Base-by-base conservation (phyloP, 2,797 vertebrate species). In the Lagodon rhomboides region DNA sequence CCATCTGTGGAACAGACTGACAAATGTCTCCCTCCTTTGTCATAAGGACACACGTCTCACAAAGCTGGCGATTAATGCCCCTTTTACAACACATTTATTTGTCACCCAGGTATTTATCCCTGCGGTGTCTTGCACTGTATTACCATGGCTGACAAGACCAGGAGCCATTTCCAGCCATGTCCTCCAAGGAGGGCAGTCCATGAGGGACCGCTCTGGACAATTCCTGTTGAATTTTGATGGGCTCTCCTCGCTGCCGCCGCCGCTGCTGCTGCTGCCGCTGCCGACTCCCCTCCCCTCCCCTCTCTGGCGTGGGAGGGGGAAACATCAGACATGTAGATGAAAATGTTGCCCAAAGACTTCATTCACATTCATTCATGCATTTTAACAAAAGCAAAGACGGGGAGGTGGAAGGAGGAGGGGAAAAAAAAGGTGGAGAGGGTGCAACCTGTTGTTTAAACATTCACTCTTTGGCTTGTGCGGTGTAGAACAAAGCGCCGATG, bases 1-100 rank as follows among this genome's bases (percentile, higher is more conserved):
- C 94, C 95, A 95, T 94, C 94, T 95, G 95, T 87, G 90, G 92
- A 87, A 92, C 89, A 95, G 93, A 93, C 93, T 96, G 96, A 96
- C 95, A 92, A 95, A 96, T 95, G 94, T 92, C 92, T 93, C 95
- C 93, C 94, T 94, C 91, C 89, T 95, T 95, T 95, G 94, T 95
- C 95, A 95, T 95, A 94, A 96, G 95, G 95, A 95, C 95, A 95
- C 90, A 89, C 91, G 93, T 94, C 94, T 86, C 92, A 93, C 93
- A 94, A 94, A 93, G 86, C 73, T 71, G 88, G 80, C 92, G 92
- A 96, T 95, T 93, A 95, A 95, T 95, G 91, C 77, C 80, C 79
- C 87, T 85, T 94, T 94, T 92, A 88, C 92, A 85, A 89, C 93
- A 85, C 93, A 79, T 94, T 95, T 95, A 96, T 95, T 96, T 95